A percentile compares a stretch with the other conserved stretches of the same genome.
Conservation (phyloP, 2,113 vertebrate genomes). For the Thymallus thymallus region DNA sequence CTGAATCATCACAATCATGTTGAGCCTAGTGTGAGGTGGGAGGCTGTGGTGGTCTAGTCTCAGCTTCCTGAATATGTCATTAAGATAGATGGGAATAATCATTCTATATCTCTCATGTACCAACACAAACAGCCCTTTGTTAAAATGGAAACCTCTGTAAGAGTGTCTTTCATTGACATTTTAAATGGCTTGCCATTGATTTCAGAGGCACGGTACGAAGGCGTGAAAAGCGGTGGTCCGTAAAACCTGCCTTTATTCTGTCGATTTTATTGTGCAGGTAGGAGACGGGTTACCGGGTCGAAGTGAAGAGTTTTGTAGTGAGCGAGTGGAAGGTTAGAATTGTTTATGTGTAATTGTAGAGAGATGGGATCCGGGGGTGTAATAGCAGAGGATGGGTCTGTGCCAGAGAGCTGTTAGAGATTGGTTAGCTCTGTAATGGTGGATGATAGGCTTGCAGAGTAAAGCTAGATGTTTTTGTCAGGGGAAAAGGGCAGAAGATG, state of each 20-base stretch:
- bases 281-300: conserved; percentile 38
- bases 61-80: no score
- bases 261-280: conserved; percentile 36
- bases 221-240: conserved; percentile 25
- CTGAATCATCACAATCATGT: no score
- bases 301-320: conserved; percentile 53
- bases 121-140: background rate
- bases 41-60: no score
- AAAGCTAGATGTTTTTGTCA: background rate
- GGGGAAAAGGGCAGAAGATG: conserved; percentile 1
- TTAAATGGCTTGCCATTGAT: conserved; percentile 47
- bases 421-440: conserved; percentile 44
- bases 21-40: no score
- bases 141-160: background rate
- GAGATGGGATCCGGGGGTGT: conserved; percentile 33
- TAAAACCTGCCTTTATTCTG: conserved; percentile 27
- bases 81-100: no score
- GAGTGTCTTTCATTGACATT: conserved; percentile 36
- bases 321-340: conserved; percentile 39
- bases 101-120: background rate
- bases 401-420: conserved; percentile 20
- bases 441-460: conserved; percentile 31
- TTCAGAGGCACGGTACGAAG: conserved; percentile 35
- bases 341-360: conserved; percentile 36
- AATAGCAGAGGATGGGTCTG: conserved; percentile 34